Conservation (phyloP, 2,888 invertebrate species). For the Nymphalis urticae region DNA sequence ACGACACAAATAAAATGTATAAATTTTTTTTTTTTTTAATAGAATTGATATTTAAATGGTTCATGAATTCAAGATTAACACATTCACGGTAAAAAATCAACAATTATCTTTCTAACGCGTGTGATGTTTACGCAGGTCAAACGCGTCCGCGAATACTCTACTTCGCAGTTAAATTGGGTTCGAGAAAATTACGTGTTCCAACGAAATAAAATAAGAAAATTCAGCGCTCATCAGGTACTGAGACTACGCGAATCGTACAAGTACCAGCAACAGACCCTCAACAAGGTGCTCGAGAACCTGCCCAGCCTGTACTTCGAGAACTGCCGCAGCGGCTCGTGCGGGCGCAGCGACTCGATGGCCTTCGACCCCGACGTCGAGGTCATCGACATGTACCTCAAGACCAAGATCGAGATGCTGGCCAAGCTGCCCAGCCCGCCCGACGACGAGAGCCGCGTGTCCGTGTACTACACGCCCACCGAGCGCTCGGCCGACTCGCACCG, state of each 20-base stretch:
- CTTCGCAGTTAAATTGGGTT: conserved; percentile 94
- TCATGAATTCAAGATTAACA: not conserved
- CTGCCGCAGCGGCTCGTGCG: conserved; percentile 92
- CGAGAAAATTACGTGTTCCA: conserved; percentile 98
- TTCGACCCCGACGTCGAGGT: conserved; percentile 85
- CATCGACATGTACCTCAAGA: conserved; percentile 85
- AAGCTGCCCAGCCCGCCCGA: conserved; percentile 78
- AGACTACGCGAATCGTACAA: conserved; percentile 95
- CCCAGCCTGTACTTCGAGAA: conserved; percentile 95
- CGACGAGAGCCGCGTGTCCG: conserved; percentile 86
- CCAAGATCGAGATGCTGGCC: conserved; percentile 84
- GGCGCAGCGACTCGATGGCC: conserved; percentile 87
- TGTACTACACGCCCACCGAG: conserved; percentile 92
- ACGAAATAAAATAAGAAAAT: conserved; percentile 95
- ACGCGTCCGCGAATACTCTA: conserved; percentile 95
- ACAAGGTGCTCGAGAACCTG: conserved; percentile 95
- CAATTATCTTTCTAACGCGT: conserved; percentile 11
- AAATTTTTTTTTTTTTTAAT: too few species aligned
- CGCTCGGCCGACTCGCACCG: conserved; percentile 79
- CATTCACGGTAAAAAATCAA: conserved; percentile 2
- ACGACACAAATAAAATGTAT: too few species aligned
- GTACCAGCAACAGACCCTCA: conserved; percentile 96
- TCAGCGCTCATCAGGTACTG: conserved; percentile 95
- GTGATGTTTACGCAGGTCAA: conserved; percentile 85
- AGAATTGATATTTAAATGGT: not conserved